phyloP scores from a whole-genome alignment of 1,140 invertebrate genomes.

The Bilobella aurantiaca region DNA sequence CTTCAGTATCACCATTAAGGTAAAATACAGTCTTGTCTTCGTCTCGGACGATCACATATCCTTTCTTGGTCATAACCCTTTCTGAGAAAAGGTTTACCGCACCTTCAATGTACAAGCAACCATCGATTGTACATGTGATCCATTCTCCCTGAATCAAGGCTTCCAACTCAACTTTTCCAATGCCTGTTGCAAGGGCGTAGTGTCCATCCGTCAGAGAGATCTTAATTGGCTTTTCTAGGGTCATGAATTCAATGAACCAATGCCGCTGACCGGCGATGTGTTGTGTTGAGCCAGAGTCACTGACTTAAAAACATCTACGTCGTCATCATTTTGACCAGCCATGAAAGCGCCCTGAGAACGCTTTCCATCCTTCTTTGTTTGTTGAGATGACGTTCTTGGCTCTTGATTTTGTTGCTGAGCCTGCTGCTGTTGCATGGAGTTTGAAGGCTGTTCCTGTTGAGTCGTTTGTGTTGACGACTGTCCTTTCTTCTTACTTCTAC shows the following conservation, averaged over 20 bases:
- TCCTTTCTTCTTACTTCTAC: too few relatives aligned
- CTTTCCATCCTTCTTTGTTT: neutral
- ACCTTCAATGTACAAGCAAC: constrained; percentile 12
- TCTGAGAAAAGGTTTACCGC: constrained; percentile 14
- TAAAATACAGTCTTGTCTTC: neutral
- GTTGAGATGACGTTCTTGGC: too few relatives aligned
- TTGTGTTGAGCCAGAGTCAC: neutral
- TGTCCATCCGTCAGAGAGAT: neutral
- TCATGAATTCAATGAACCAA: neutral
- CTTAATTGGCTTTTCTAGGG: neutral
- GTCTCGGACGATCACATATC: constrained; percentile 9
- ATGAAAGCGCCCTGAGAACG: neutral
- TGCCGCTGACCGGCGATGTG: neutral
- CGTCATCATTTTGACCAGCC: neutral
- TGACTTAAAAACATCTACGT: neutral
- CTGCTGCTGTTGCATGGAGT: too few relatives aligned
- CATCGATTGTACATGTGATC: neutral
- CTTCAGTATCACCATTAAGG: neutral
- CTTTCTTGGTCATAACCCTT: constrained; percentile 8
- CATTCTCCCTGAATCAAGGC: constrained; percentile 7
- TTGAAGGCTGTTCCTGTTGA: too few relatives aligned
- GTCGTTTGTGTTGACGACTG: too few relatives aligned
- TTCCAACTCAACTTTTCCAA: constrained; percentile 15
- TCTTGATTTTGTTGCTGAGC: neutral
- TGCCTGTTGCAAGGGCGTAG: neutral